Base-by-base conservation (phyloP, 1,140 invertebrate genomes). In the Drosophila baimaii region DNA sequence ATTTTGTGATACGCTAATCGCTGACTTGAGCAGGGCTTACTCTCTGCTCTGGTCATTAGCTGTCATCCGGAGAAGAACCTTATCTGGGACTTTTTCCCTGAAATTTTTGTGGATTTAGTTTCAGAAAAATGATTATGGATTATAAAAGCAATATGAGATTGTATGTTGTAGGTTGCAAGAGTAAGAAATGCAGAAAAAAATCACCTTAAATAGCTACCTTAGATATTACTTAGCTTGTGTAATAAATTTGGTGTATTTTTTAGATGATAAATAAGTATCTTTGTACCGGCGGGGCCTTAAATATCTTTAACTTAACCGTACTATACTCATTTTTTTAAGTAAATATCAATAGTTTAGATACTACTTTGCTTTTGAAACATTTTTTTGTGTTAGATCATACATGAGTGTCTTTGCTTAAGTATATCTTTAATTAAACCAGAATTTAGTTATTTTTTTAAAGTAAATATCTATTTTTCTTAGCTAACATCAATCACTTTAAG, bases 21-120 rank as follows among this genome's bases (percentile, higher is more conserved):
- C 35, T 13, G 10, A 39, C 54, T 61, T 52, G 54, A 46, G 64
- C 33, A 31, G 43, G 51, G 64, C 31, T 70, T 69, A 69, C 25
- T 59, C 29, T 21, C 12, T 25, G 3, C n/a, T 5, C n/a, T 5
- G 1, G 3, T 10, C n/a, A 29, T 19, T 37, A 57, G 51, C 63
- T 65, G 25, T 29, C 37, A 33, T 37, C 29, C 33, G 21, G 2
- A 27, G 58, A 27, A 27, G 58, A 27, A 35, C 33, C 5, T 17
- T 59, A 63, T 59, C 54, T 39, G 2, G 33, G 33, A 10, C 5
- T 29, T 17, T 6, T 21, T 54, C n/a, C 9, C 7, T 8, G n/a
- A 23, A 46, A 33, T 27, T 35, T 13, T 54, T 19, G 13, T 23
- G 31, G 31, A 0, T 35, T 54, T n/a, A 6, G 15, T 23, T 23